These are phyloP conservation scores for Diloba caeruleocephala DNA, from an alignment of 2,888 invertebrate species.

Conservation along the genomic window DNA sequence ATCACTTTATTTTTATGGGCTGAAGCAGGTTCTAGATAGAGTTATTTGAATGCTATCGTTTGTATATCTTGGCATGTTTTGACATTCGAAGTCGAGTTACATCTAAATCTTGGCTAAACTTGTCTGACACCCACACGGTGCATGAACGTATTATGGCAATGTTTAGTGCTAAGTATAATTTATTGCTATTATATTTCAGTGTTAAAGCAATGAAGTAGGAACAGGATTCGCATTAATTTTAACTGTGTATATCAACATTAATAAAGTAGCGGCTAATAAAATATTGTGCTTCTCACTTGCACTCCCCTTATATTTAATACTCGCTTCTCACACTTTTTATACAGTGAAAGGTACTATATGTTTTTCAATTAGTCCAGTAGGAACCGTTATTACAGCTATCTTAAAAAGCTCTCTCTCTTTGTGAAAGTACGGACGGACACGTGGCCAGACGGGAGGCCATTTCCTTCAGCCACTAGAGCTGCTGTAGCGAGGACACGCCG, in stretches of 20 bases:
- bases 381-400: too few species aligned
- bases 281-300: too few species aligned
- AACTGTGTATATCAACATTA: slow-evolving; percentile 44
- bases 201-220: slow-evolving; percentile 46
- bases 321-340: too few species aligned
- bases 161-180: slow-evolving; percentile 63
- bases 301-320: too few species aligned
- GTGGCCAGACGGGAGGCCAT: too few species aligned
- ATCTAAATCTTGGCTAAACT: slow-evolving; percentile 69
- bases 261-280: slow-evolving; percentile 25
- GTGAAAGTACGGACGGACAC: too few species aligned
- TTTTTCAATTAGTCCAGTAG: too few species aligned
- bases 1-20: slow-evolving; percentile 33
- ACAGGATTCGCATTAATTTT: slow-evolving; percentile 44
- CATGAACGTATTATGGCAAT: slow-evolving; percentile 58
- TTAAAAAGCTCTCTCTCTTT: too few species aligned
- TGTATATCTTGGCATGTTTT: slow-evolving; percentile 63
- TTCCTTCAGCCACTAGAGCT: too few species aligned
- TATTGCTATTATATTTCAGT: slow-evolving; percentile 59
- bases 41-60: slow-evolving; percentile 57
- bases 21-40: slow-evolving; percentile 51
- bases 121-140: slow-evolving; percentile 62
- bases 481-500: too few species aligned
- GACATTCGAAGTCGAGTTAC: slow-evolving; percentile 66
- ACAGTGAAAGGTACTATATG: too few species aligned